Evolutionary conservation across 2,888 invertebrate species (phyloP).

Genomic region (Pristionchus fissidentatus): DNA sequence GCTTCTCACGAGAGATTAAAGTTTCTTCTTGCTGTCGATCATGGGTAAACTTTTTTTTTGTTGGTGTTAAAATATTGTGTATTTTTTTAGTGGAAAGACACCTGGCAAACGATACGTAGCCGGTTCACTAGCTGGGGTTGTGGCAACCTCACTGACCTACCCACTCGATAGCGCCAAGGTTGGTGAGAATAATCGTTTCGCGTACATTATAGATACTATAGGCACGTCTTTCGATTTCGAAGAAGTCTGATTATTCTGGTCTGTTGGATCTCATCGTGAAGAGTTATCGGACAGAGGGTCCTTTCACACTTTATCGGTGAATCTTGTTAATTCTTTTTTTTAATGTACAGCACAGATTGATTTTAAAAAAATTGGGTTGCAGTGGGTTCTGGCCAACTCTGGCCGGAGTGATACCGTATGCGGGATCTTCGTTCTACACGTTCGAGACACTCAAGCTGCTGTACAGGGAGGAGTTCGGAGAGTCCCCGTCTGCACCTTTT

Average conservation of each 20-base stretch:
- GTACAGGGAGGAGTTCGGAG: conserved; percentile 78
- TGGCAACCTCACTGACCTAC: conserved; percentile 93
- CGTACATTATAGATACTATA: not conserved
- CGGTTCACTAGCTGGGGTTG: conserved; percentile 94
- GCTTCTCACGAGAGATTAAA: conserved; percentile 98
- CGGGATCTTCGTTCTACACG: conserved; percentile 95
- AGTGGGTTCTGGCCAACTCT: conserved; percentile 83
- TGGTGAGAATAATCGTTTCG: not conserved
- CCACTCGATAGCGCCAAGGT: conserved; percentile 94
- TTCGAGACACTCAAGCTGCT: conserved; percentile 92
- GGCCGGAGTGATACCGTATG: conserved; percentile 94
- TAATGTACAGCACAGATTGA: conserved; percentile 87
- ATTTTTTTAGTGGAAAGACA: conserved; percentile 73
- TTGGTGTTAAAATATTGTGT: conserved; percentile 52
- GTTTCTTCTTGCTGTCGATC: conserved; percentile 80
- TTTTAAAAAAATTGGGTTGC: conserved; percentile 75
- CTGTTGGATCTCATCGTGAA: conserved; percentile 69
- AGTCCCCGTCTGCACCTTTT: conserved; percentile 39
- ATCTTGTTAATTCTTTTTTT: conserved; percentile 81
- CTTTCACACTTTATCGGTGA: conserved; percentile 67
- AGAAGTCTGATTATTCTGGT: conserved; percentile 82
- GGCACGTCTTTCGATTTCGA: conserved; percentile 93
- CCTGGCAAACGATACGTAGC: conserved; percentile 84
- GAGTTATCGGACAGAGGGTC: conserved; percentile 67
- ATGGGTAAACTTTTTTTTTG: conserved; percentile 48